Evolutionary conservation across 2,113 vertebrate genomes (phyloP), one percentile per base, ranked within the genome.

Genomic region (Oxyruncus cristatus): DNA sequence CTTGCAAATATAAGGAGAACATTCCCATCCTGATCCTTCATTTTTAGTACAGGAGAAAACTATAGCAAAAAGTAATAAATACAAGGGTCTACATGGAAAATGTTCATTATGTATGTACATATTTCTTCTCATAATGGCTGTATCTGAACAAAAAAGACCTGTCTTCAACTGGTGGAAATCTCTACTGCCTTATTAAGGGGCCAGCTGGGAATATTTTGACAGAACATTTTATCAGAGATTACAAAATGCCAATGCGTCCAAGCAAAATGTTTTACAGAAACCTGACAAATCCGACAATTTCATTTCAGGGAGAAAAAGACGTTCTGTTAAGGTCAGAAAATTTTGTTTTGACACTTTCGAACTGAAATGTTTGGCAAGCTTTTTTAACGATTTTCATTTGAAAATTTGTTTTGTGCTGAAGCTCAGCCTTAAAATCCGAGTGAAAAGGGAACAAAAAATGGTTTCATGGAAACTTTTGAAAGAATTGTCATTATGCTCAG

Each of bases 171-270:
- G 59, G 50, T 77, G 42, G 75, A 96, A 95, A 74, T 95, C 72
- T 92, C 79, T 84, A 61, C 37, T 90, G 72, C 35, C 79, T 96
- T 92, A 95, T 94, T 92, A 92, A 74, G 86, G 35, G 65, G 61
- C 88, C 79, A 88, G 75, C 66, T 91, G 92, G 92, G 90, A 97
- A 92, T 95, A 96, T 94, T 96, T 94, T 96, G 93, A 96, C 82
- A 90, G 88, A 96, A 88, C 39, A 81, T 84, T 96, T 93, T 94
- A 86, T 88, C 88, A 95, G 74, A 91, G 50, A 93, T 92, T 95
- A 93, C 82, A 88, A 93, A 94, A 94, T 88, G 68, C 47, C 88
- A 90, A 21, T 81, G 72, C 1, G 0, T 93, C 92, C 59, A 78
- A 94, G 72, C 37, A 83, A 86, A 96, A 94, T 95, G 92, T 94